Base-by-base conservation (phyloP, 2,113 vertebrate genomes). In the Saguinus midas region DNA sequence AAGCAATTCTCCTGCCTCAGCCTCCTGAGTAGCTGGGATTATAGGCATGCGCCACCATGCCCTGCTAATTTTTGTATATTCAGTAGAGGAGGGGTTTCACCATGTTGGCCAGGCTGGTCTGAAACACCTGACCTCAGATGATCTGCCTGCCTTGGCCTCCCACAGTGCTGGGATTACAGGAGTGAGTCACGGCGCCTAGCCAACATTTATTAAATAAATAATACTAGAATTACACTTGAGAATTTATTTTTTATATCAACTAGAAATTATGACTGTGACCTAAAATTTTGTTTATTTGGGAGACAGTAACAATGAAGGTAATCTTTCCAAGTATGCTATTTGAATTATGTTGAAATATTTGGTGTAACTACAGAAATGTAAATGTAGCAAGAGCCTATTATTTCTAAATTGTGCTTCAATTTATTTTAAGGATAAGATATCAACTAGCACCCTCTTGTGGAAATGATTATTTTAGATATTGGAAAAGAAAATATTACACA, bases 371-470 rank as follows among this genome's bases (percentile, higher is more conserved):
- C 43, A 9, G 40, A 96, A 87, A 86, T 58, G 72, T 83, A 37
- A 86, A 76, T 75, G 12, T 35, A 93, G 1, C 88, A 86, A 89
- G 14, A 89, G 85, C 83, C 16, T 27, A 1, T 93, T 76, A 73
- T 79, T 97, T 97, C 70, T 96, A 75, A 95, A 97, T 18, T 14
- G 83, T 80, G 29, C n/a, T 93, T 92, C 76, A 68, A 2, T 86
- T 20, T 25, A 5, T n/a, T 64, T 66, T 94, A 92, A 97, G 61
- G 97, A 98, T 97, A 98, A 96, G 86, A 94, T 98, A 85, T 98
- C 87, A 97, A 52, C 91, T 98, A 96, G 97, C 94, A 98, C 98
- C 99, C 98, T 98, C 98, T 98, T 98, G 98, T 99, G 99, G 98
- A 97, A 97, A 87, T 92, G 27, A 95, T 75, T 91, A 90, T 92